Conservation (phyloP, 2,113 vertebrate genomes). For the Dipodomys spectabilis region DNA sequence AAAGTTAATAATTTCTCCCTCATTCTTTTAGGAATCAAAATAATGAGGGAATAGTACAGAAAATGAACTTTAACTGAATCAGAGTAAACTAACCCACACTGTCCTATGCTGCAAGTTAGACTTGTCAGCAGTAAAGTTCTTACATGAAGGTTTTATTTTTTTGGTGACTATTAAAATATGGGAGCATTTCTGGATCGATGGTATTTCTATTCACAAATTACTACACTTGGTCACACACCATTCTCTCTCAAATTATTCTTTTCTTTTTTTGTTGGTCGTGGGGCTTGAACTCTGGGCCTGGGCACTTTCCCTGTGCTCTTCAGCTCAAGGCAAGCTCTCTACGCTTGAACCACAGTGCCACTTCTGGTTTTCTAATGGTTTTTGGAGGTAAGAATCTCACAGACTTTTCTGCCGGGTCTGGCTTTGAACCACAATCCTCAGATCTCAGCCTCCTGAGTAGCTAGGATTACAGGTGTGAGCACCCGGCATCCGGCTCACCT, state of each 20-base stretch:
- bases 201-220: not conserved
- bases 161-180: not conserved
- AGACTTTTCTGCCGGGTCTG: too few species aligned
- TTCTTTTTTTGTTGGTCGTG: too few species aligned
- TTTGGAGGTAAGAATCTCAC: too few species aligned
- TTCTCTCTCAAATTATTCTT: not conserved
- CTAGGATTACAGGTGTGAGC: too few species aligned
- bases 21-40: not conserved
- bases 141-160: not conserved
- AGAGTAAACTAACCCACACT: not conserved
- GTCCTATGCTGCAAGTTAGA: not conserved
- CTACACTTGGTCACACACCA: not conserved
- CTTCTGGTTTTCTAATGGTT: too few species aligned
- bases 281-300: too few species aligned
- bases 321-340: too few species aligned
- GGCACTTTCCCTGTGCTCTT: too few species aligned
- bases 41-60: not conserved
- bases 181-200: not conserved
- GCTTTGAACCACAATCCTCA: too few species aligned
- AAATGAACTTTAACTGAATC: not conserved
- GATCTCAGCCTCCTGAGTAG: too few species aligned
- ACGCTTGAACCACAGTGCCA: too few species aligned
- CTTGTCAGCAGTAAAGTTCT: fast-evolving
- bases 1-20: not conserved
- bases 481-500: not conserved